Base-by-base conservation (phyloP, 53 echinoderm and acorn worm genomes). In the Patiria pectinifera region DNA sequence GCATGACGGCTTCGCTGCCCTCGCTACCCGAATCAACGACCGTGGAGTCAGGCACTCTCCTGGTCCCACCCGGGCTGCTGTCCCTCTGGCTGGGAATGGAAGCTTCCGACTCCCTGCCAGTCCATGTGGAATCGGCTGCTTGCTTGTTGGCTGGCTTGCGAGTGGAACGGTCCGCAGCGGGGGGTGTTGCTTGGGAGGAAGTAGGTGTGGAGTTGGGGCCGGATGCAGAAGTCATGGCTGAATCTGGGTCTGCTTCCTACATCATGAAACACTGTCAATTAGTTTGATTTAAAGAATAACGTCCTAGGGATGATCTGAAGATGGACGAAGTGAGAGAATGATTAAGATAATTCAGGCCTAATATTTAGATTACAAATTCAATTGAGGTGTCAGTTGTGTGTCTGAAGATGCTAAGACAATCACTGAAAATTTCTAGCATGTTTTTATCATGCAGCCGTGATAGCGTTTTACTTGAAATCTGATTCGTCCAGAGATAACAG, bases 41-140 rank as follows among this genome's bases (percentile, higher is more conserved):
- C 48, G 90, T 90, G 46, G 90, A 90, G 70, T 90, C 90, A 4
- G 90, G 80, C 69, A 90, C 47, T 13, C 90, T 80, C 80, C 61
- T 80, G 80, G 61, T 90, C 66, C 63, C 80, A 0, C 90, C 16
- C 13, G 69, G 90, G 60, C 90, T 90, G 90, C 80, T 63, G 16
- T 69, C 80, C 69, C 80, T 62, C 90, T 90, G 90, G 63, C 80
- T 81, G 15, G 90, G 69, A 81, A 48, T 69, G 14, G 81, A 45
- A 43, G 90, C 80, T 81, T 49, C 69, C 69, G 62, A 69, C n/a
- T 81, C 81, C 24, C 49, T 62, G 80, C 81, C 90, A 18, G 80
- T 80, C 90, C 90, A 90, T 6, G 90, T 90, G 48, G 90, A 90
- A 66, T 90, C 90, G 16, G 90, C 90, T 66, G 90, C 90, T 60